phyloP scores from a whole-genome alignment of 2,888 invertebrate genomes.

The Agrotis puta region DNA sequence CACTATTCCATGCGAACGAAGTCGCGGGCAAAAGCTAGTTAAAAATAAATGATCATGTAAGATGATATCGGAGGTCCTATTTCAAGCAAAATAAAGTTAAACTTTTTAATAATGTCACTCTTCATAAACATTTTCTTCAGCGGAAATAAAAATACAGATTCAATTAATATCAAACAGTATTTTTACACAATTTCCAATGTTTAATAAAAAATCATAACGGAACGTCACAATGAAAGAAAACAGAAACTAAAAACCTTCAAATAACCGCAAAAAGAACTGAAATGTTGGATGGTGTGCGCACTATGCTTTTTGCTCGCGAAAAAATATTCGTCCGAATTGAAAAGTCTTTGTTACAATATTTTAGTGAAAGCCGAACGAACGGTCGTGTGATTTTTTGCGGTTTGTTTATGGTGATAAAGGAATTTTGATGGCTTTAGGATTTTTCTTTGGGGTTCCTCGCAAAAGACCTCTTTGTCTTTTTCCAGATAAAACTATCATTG shows the following conservation, averaged over 20 bases:
- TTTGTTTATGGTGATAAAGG: constrained; percentile 64
- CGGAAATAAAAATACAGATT: not conserved
- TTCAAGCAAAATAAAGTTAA: not conserved
- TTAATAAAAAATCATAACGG: constrained; percentile 36
- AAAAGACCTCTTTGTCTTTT: constrained; percentile 7
- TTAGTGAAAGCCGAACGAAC: constrained; percentile 67
- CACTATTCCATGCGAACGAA: too few species aligned
- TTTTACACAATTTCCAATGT: constrained; percentile 46
- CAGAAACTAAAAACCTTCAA: constrained; percentile 54
- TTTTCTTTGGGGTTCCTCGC: constrained; percentile 40
- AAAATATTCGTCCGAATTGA: constrained; percentile 71
- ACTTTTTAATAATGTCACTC: too few species aligned
- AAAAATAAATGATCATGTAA: not conserved
- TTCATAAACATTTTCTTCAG: not conserved
- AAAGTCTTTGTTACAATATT: constrained; percentile 74
- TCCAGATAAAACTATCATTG: not conserved
- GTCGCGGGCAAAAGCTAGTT: too few species aligned
- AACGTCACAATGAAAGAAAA: constrained; percentile 43
- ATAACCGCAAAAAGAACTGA: constrained; percentile 60
- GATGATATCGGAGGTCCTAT: not conserved
- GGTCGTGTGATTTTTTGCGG: constrained; percentile 66
- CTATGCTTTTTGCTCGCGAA: constrained; percentile 69
- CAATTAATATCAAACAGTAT: constrained; percentile 34
- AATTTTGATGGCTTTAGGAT: constrained; percentile 54
- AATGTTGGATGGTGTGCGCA: constrained; percentile 59